phyloP scores from a whole-genome alignment of 2,888 invertebrate species.

The Megastigmus dorsalis region DNA sequence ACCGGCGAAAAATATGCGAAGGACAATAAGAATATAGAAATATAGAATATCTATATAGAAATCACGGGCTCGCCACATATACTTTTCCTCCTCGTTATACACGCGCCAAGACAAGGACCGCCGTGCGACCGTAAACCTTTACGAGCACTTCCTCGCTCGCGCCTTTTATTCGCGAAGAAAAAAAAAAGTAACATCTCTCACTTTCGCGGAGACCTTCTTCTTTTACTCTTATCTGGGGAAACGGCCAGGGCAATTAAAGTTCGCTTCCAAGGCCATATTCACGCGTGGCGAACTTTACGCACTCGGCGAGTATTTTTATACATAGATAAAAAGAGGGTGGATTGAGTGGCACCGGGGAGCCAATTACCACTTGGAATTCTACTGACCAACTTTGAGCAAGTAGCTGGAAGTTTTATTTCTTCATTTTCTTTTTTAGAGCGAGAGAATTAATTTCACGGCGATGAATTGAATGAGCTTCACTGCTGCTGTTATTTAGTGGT shows the following conservation, averaged over 20 bases:
- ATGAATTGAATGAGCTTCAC: neutral
- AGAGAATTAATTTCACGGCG: neutral
- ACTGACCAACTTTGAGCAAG: neutral
- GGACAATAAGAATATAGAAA: neutral
- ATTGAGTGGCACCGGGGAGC: neutral
- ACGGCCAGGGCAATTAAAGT: slow-evolving; percentile 5
- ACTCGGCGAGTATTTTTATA: neutral
- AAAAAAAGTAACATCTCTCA: no score
- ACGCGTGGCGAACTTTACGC: neutral
- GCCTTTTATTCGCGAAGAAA: neutral
- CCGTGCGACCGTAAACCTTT: neutral
- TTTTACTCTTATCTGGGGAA: neutral
- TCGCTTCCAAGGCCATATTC: neutral
- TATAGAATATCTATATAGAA: neutral
- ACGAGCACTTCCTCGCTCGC: neutral
- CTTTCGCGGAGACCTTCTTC: no score
- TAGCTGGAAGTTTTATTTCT: neutral
- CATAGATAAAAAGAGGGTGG: no score
- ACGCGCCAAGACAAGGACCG: neutral
- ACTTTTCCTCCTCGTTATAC: neutral
- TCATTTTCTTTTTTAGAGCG: neutral
- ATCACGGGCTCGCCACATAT: neutral
- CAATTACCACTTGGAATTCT: slow-evolving; percentile 7
- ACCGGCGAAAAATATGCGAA: neutral
- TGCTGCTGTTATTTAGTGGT: no score